These are phyloP conservation scores for Pogonomyrmex barbatus DNA, from an alignment of 1,140 invertebrate genomes.

Conservation along the genomic window DNA sequence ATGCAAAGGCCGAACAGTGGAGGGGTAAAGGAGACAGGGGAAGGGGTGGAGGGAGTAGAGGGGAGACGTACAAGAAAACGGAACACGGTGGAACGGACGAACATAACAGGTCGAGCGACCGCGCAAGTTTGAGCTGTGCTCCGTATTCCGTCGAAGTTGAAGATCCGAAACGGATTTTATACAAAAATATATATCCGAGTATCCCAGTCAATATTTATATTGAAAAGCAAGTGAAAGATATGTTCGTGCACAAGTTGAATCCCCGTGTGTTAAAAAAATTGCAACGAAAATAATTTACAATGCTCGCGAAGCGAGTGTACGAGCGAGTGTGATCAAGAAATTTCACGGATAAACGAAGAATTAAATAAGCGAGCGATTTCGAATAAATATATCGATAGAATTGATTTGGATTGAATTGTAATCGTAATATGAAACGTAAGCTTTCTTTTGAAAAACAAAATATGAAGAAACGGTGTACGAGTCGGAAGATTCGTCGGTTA, in stretches of 20 bases:
- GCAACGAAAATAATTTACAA: not conserved
- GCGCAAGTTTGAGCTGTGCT: conserved; percentile 33
- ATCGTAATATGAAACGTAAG: not conserved
- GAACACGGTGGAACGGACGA: conserved; percentile 43
- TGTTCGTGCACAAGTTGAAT: conserved; percentile 10
- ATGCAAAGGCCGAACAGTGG: conserved; percentile 49
- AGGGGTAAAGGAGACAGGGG: conserved; percentile 48
- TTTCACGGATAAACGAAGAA: not conserved
- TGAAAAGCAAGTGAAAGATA: conserved; percentile 13
- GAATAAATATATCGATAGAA: not conserved
- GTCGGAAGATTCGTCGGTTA: not conserved
- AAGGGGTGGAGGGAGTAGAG: not conserved
- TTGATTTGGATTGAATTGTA: not conserved
- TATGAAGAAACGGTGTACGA: no score
- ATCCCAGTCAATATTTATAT: conserved; percentile 30
- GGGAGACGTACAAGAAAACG: conserved; percentile 60
- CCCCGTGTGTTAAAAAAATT: not conserved
- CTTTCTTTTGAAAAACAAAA: not conserved
- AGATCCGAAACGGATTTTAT: not conserved
- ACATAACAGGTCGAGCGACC: conserved; percentile 71
- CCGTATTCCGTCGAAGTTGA: not conserved
- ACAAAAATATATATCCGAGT: not conserved
- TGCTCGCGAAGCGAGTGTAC: not conserved
- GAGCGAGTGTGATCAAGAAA: conserved; percentile 6
- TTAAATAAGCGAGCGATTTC: not conserved